phyloP scores from a whole-genome alignment of 2,113 vertebrate genomes.

The Benitochromis conjunctus region DNA sequence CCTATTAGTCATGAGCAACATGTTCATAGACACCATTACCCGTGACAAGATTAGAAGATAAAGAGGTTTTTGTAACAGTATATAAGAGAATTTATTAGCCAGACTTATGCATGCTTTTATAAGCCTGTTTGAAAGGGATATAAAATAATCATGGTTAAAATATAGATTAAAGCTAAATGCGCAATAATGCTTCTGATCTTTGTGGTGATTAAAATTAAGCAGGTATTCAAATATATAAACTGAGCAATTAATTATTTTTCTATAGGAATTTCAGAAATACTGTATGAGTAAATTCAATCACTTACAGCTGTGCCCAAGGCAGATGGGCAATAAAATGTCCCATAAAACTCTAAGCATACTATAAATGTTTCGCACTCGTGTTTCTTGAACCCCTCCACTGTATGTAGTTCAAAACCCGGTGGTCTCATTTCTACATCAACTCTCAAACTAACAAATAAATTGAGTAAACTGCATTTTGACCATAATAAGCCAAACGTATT shows the following conservation, averaged over 20 bases:
- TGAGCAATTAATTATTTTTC: slow-evolving; percentile 27
- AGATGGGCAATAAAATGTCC: slow-evolving; percentile 53
- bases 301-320: slow-evolving; percentile 26
- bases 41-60: slow-evolving; percentile 49
- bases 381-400: slow-evolving; percentile 32
- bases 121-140: not conserved
- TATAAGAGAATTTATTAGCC: slow-evolving; percentile 18
- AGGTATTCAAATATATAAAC: slow-evolving; percentile 17
- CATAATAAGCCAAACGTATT: not conserved
- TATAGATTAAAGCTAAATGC: not conserved
- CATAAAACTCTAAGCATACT: slow-evolving; percentile 55
- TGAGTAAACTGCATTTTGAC: not conserved
- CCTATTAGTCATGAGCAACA: slow-evolving; percentile 58
- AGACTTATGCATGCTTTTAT: not conserved
- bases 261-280: slow-evolving; percentile 16
- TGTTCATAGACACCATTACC: slow-evolving; percentile 58
- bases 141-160: not conserved
- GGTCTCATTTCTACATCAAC: not conserved
- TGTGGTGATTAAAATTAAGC: not conserved
- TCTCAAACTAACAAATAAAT: not conserved
- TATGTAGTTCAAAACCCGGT: slow-evolving; percentile 3
- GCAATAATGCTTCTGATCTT: not conserved
- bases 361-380: slow-evolving; percentile 55
- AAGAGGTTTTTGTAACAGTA: slow-evolving; percentile 20
- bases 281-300: slow-evolving; percentile 45